A percentile compares a stretch with the other conserved stretches of the same genome.
phyloP scores from a whole-genome alignment of 1,140 invertebrate species.

The Choristoneura fumiferana region DNA sequence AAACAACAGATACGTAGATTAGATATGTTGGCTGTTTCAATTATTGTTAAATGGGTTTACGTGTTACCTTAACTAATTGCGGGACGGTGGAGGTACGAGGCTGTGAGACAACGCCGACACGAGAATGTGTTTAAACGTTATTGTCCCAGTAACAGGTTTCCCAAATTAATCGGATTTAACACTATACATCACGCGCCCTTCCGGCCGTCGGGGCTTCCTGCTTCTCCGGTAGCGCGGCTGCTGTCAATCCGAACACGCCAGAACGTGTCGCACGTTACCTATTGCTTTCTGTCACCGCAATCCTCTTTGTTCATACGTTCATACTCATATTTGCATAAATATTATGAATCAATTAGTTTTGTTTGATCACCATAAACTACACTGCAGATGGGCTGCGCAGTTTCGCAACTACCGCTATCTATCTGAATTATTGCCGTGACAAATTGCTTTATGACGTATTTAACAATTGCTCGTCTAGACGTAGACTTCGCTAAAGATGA shows the following conservation, averaged over 20 bases:
- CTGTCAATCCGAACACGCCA: conserved; percentile 5
- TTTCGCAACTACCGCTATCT: conserved; percentile 4
- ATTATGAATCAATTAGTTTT: conserved; percentile 5
- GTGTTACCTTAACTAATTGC: conserved; percentile 27
- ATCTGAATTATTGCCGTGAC: conserved; percentile 4
- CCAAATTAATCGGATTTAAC: conserved; percentile 55
- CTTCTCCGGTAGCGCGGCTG: not conserved
- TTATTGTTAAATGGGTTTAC: conserved; percentile 18
- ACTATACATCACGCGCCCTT: conserved; percentile 43
- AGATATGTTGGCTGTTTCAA: conserved; percentile 8
- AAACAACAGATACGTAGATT: conserved; percentile 15
- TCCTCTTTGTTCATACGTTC: conserved; percentile 11
- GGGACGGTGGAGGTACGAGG: conserved; percentile 2
- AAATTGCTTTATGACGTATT: conserved; percentile 14
- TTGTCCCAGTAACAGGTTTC: conserved; percentile 46
- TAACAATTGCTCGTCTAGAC: not conserved
- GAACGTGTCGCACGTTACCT: not conserved
- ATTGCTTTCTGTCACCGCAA: not conserved
- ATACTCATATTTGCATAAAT: not conserved
- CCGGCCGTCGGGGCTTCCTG: conserved; percentile 32
- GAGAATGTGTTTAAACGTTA: conserved; percentile 50
- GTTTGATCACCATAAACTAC: not conserved
- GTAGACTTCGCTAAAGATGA: too few species aligned
- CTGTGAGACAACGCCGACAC: conserved; percentile 26
- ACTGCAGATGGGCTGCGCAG: not conserved